Evolutionary conservation across 92 coral and sea anemone genomes (phyloP), one percentile per base, ranked within the genome.

Genomic region (Zoanthus gigantus): DNA sequence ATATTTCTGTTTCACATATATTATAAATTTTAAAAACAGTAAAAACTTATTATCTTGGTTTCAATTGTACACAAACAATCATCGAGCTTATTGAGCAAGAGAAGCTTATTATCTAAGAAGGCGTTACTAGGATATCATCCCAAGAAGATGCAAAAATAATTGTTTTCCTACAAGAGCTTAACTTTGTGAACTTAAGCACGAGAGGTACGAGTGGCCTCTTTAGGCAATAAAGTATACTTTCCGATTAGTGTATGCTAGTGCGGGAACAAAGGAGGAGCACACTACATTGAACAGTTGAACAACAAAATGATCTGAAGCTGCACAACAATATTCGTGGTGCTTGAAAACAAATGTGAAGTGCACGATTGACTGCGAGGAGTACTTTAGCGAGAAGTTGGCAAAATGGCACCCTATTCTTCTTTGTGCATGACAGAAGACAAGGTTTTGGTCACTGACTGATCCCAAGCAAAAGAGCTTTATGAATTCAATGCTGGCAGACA

Each of bases 391-490:
- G 73, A 90, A 90, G 68, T 90, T 71, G 44, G 23, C 74, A 30
- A 71, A 86, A 63, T 90, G 87, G 90, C 92, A 90, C 47, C 92
- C 92, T 63, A 90, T 90, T 90, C 89, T 90, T 18, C 91, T 37
- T 14, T 69, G 46, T 90, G 93, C 29, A 44, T 73, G 29, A 72
- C 71, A 56, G 82, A 78, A n/a, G 72, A 90, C 50, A 79, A 57
- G 83, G 91, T 79, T 67, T 90, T 87, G 93, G 8, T 47, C 65
- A 78, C 93, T 23, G 91, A 87, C 83, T 87, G 93, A 90, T 69
- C 93, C 87, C 31, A 90, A 90, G 87, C 93, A 90, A 77, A 90
- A 90, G 85, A 90, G 91, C 79, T 90, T 90, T 72, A 90, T 87
- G 83, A 90, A 78, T 52, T 48, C 93, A 44, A 87, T 90, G 94